Percentiles rank a stretch among this genome's conserved stretches.
Conservation (phyloP, 2,797 vertebrate species). For the Aulostomus chinensis region DNA sequence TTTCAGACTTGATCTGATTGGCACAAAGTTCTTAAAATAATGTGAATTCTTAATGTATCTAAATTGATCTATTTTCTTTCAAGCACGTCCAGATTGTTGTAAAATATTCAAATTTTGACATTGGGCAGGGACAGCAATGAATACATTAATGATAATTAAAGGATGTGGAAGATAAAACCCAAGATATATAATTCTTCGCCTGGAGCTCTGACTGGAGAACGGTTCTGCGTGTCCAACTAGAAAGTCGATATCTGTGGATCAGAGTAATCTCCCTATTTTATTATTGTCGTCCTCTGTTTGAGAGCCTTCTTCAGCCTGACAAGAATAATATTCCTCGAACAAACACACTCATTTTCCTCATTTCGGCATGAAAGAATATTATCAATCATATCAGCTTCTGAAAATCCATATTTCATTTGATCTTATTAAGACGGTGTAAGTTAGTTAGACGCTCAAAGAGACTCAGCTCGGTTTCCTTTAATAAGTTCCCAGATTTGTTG, state of each 20-base stretch:
- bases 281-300: conserved; percentile 37
- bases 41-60: background rate
- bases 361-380: conserved; percentile 1
- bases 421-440: conserved; percentile 11
- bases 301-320: conserved; percentile 29
- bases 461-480: conserved; percentile 7
- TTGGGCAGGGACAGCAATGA: conserved; percentile 11
- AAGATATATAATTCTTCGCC: conserved; percentile 6
- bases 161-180: conserved; percentile 23
- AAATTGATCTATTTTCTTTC: background rate
- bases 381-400: background rate
- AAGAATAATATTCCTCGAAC: conserved; percentile 22
- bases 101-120: background rate
- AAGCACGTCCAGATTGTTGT: background rate
- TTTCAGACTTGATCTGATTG: background rate
- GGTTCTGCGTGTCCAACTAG: conserved; percentile 13
- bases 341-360: conserved; percentile 11
- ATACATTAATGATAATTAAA: conserved; percentile 50
- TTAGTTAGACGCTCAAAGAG: conserved; percentile 2
- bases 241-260: conserved; percentile 43
- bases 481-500: conserved; percentile 6
- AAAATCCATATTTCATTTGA: conserved; percentile 15
- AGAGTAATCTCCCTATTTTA: conserved; percentile 40
- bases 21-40: background rate
- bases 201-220: conserved; percentile 20